Conservation (phyloP, 2,888 invertebrate species). For the Heliconius charithonia region DNA sequence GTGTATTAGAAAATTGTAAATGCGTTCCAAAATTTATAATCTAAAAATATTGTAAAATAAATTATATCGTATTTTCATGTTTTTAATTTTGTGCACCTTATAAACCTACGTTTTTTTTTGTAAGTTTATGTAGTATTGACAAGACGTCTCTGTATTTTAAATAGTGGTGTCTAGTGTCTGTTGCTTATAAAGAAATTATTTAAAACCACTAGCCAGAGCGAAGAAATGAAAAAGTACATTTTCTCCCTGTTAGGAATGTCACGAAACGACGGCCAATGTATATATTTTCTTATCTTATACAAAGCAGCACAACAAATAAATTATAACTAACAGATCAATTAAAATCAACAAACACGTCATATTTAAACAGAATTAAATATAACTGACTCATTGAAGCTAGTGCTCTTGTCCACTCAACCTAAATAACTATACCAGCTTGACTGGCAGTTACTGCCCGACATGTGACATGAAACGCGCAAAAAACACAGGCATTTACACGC, state of each 20-base stretch:
- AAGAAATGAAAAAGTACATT: not conserved
- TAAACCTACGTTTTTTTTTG: no score
- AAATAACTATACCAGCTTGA: conserved; percentile 37
- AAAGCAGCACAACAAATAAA: not conserved
- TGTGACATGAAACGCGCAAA: conserved; percentile 38
- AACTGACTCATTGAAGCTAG: conserved; percentile 24
- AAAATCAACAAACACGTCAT: not conserved
- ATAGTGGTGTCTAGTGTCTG: not conserved
- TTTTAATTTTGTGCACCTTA: not conserved
- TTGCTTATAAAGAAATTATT: no score
- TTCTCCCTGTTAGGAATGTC: not conserved
- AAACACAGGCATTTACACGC: conserved; percentile 29
- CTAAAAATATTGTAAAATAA: conserved; percentile 7
- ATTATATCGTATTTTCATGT: not conserved
- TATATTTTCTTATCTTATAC: not conserved
- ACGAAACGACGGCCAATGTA: not conserved
- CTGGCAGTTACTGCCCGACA: conserved; percentile 42
- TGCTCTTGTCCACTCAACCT: conserved; percentile 42
- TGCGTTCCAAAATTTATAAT: not conserved
- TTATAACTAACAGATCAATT: not conserved
- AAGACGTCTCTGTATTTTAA: not conserved
- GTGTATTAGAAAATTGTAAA: not conserved
- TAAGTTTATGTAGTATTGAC: not conserved
- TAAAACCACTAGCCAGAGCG: not conserved
- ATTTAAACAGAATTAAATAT: conserved; percentile 2